Conservation (phyloP, 2,113 vertebrate species). For the Carassius auratus region DNA sequence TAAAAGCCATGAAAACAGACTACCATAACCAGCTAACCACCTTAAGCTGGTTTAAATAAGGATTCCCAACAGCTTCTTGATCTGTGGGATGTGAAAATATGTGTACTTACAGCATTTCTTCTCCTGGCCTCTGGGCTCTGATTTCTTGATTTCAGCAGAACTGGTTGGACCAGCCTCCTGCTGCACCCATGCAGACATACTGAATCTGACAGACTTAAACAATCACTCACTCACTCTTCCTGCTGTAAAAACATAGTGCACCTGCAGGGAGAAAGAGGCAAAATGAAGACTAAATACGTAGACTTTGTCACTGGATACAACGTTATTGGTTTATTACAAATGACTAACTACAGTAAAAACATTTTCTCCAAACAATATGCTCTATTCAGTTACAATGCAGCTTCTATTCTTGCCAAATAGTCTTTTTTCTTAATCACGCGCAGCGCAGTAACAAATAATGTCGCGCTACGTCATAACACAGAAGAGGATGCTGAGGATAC, state of each 20-base stretch:
- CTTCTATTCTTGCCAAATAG: neutral
- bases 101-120: constrained; percentile 80
- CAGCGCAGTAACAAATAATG: neutral
- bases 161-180: constrained; percentile 58
- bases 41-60: neutral
- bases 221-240: constrained; percentile 7
- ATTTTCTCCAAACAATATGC: neutral
- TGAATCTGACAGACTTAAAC: constrained; percentile 55
- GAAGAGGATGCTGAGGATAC: constrained; percentile 18
- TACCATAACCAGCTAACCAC: neutral
- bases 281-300: neutral
- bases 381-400: neutral
- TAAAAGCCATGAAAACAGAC: neutral
- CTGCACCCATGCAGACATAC: constrained; percentile 53
- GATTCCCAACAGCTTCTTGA: neutral
- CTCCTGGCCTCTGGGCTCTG: constrained; percentile 69
- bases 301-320: neutral
- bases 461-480: neutral
- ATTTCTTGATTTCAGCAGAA: constrained; percentile 69
- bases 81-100: neutral
- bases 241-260: constrained; percentile 37
- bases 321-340: neutral
- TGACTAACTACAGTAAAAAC: neutral
- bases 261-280: constrained; percentile 18
- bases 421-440: neutral